Evolutionary conservation across 2,113 vertebrate species (phyloP).

Genomic region (Phocoena sinus): DNA sequence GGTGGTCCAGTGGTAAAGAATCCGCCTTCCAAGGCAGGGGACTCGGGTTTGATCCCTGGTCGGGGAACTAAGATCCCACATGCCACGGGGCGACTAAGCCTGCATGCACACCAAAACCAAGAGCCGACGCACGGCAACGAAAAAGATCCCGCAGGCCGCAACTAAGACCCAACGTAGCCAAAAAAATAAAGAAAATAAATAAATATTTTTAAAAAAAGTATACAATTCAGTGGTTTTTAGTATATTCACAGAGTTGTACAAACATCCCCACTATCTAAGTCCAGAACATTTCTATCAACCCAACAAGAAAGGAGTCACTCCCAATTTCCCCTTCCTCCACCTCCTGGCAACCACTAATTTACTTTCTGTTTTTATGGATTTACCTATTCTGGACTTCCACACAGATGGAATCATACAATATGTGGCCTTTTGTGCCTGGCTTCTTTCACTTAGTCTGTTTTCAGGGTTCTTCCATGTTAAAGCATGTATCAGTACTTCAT

Average conservation of each 20-base stretch:
- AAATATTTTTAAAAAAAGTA: not conserved
- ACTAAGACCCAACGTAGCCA: too few relatives aligned
- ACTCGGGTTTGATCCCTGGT: too few relatives aligned
- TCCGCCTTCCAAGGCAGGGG: too few relatives aligned
- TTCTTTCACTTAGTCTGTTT: not conserved
- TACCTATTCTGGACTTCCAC: not conserved
- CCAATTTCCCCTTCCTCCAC: not conserved
- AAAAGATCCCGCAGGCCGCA: too few relatives aligned
- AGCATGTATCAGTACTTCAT: not conserved
- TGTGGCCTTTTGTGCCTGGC: not conserved
- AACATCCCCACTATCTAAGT: not conserved
- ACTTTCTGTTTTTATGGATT: not conserved
- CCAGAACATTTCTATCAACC: not conserved
- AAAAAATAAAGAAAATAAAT: too few relatives aligned
- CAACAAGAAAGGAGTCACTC: not conserved
- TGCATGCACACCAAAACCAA: too few relatives aligned
- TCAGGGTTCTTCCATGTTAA: not conserved
- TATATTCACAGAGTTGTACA: not conserved
- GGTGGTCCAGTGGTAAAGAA: too few relatives aligned
- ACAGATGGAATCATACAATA: not conserved
- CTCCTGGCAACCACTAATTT: not conserved
- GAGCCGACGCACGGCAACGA: too few relatives aligned
- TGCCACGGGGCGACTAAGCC: too few relatives aligned
- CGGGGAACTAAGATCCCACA: too few relatives aligned
- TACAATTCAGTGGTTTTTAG: not conserved